Evolutionary conservation across 2,113 vertebrate species (phyloP).

Genomic region (Menidia beryllina): DNA sequence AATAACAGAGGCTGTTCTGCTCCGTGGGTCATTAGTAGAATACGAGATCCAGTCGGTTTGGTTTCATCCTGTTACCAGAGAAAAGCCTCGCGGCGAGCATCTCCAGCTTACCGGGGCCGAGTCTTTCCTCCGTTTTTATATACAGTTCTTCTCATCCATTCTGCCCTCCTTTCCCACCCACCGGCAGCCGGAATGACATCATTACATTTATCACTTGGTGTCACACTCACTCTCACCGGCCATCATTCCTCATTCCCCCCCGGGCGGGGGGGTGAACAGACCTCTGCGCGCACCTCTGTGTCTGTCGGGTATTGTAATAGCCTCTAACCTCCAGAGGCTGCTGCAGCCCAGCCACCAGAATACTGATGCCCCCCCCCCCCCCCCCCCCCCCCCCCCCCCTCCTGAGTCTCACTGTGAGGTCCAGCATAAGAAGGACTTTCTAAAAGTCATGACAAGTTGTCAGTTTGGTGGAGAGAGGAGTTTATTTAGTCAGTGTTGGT

Average conservation of each 20-base stretch:
- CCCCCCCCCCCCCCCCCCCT: no score
- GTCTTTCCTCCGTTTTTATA: neutral
- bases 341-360: conserved; percentile 30
- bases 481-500: conserved; percentile 1
- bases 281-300: conserved; percentile 24
- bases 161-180: no score
- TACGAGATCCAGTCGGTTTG: neutral
- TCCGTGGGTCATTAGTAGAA: conserved; percentile 25
- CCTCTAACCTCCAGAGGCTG: conserved; percentile 29
- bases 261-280: conserved; percentile 47
- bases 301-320: conserved; percentile 42
- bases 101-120: neutral
- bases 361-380: no score
- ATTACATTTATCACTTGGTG: conserved; percentile 62
- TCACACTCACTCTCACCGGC: conserved; percentile 64
- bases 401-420: no score
- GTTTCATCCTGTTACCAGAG: neutral
- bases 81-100: neutral
- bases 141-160: conserved; percentile 19
- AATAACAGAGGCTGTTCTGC: conserved; percentile 9
- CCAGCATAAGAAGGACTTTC: no score
- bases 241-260: conserved; percentile 65
- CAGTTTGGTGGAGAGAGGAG: neutral
- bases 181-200: conserved; percentile 44
- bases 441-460: no score